These are phyloP conservation scores for Crocodylus rhombifer DNA, from an alignment of 2,797 vertebrate genomes.

Conservation along the genomic window DNA sequence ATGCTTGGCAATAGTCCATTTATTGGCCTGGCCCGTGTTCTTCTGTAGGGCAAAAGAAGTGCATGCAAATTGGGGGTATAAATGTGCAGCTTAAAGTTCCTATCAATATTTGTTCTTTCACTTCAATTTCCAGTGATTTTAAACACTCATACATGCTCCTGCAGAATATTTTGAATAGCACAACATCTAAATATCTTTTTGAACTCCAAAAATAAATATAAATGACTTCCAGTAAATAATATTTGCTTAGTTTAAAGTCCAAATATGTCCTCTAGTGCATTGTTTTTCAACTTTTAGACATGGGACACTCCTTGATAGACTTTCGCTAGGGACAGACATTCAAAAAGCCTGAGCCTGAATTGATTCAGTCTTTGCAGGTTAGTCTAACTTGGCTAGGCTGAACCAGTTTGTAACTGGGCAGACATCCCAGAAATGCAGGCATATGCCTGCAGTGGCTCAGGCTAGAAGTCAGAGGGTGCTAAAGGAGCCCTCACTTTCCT, in stretches of 20 bases:
- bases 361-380: too few relatives aligned
- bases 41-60: neutral
- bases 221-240: neutral
- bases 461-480: too few relatives aligned
- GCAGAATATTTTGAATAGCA: neutral
- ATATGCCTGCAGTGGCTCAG: too few relatives aligned
- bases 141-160: neutral
- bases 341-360: too few relatives aligned
- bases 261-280: neutral
- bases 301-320: too few relatives aligned
- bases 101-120: neutral
- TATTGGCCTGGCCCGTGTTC: neutral
- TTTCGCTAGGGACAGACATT: too few relatives aligned
- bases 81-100: neutral
- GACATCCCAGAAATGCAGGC: too few relatives aligned
- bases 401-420: too few relatives aligned
- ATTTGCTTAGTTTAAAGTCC: neutral
- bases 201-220: neutral
- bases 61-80: neutral
- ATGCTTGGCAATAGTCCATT: neutral
- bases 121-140: neutral
- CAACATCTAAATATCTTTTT: neutral
- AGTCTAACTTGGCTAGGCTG: too few relatives aligned
- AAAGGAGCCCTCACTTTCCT: too few relatives aligned
- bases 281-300: too few relatives aligned